These are phyloP conservation scores for Xenopus borealis DNA, from an alignment of 2,113 vertebrate species.

Conservation along the genomic window DNA sequence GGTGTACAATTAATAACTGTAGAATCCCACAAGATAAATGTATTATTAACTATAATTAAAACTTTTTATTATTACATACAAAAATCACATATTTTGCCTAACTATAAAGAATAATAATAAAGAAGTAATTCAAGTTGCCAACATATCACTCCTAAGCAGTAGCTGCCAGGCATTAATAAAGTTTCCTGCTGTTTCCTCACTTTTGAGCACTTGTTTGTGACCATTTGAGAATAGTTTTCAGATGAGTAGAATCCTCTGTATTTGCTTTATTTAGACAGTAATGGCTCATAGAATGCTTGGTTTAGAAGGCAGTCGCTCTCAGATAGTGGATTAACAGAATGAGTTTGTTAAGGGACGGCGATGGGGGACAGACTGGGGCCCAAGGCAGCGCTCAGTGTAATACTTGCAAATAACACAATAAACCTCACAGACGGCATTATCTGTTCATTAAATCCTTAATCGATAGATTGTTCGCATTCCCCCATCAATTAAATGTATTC, in stretches of 20 bases:
- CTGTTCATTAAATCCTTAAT: too few relatives aligned
- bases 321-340: too few relatives aligned
- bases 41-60: too few relatives aligned
- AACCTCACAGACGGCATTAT: too few relatives aligned
- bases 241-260: slow-evolving; percentile 28
- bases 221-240: slow-evolving; percentile 25
- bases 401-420: too few relatives aligned
- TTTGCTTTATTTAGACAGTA: slow-evolving; percentile 31
- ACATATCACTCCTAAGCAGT: slow-evolving; percentile 11
- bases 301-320: background rate
- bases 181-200: slow-evolving; percentile 9
- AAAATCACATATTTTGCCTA: background rate
- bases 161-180: slow-evolving; percentile 26
- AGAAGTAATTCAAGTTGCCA: background rate
- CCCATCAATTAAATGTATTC: too few relatives aligned
- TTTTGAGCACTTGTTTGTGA: slow-evolving; percentile 35
- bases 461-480: too few relatives aligned
- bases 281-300: slow-evolving; percentile 8
- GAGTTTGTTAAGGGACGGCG: too few relatives aligned
- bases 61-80: background rate
- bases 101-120: background rate
- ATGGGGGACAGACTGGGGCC: too few relatives aligned
- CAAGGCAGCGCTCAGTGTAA: too few relatives aligned
- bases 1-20: too few relatives aligned
- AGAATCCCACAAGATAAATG: too few relatives aligned